Evolutionary conservation across 1,140 invertebrate genomes (phyloP), one percentile per base, ranked within the genome.

Genomic region (Drosophila mayri): DNA sequence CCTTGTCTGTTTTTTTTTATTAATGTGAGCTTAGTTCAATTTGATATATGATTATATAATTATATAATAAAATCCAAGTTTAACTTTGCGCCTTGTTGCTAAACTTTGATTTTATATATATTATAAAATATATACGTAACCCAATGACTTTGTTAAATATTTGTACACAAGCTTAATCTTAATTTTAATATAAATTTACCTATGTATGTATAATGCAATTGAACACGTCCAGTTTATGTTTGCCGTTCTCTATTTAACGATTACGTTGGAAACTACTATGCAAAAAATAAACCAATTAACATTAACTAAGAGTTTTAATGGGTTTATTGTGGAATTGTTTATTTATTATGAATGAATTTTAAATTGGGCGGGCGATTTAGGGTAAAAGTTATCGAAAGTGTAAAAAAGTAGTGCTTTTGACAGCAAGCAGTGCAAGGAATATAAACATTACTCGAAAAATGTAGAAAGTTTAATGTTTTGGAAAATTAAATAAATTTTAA

Each of bases 71-170:
- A 52, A 35, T 52, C 35, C 0, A 35, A 35, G 30, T 14, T 50
- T 0, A 18, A 28, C 16, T 0, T 0, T 46, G 63, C 66, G n/a
- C 9, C 0, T 0, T 50, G 76, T 66, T 54, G 52, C 57, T 76
- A 38, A 46, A 43, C 43, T 46, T 61, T 28, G 64, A 59, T 74
- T 82, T 82, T 65, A 47, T 67, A 73, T 61, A 38, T 54, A 72
- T 43, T 65, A 1, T 49, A 35, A 28, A 73, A 2, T 35, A 5
- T 54, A 37, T 6, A 22, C 37, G 37, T 54, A 54, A 54, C 52
- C 63, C 73, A 60, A 65, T 64, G 61, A 63, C 79, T 79, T 87
- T 88, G 84, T 87, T 87, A 74, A 87, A 77, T 85, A 85, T 67
- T 85, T 85, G 58, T 85, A 85, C 68, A 74, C 73, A 46, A 63